These are phyloP conservation scores for Octopus sinensis DNA, from an alignment of 1,140 invertebrate genomes.

Conservation along the genomic window DNA sequence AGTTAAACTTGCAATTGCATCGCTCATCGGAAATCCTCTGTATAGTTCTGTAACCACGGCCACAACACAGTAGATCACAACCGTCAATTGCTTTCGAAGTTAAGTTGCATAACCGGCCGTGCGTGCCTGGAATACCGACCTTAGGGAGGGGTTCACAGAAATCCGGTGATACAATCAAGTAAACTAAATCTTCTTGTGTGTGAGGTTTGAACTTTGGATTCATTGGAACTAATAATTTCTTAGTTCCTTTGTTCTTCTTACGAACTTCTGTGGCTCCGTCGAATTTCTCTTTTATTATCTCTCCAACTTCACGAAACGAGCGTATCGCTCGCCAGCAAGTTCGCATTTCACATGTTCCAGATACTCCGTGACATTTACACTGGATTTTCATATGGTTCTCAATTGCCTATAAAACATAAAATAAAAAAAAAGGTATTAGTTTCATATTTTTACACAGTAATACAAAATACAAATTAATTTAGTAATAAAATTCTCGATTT, in stretches of 20 bases:
- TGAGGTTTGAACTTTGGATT: conserved; percentile 54
- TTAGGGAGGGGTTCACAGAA: conserved; percentile 82
- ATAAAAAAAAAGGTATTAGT: conserved; percentile 10
- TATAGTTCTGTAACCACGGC: conserved; percentile 57
- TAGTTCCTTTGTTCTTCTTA: conserved; percentile 34
- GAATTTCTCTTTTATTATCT: conserved; percentile 79
- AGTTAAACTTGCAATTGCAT: conserved; percentile 61
- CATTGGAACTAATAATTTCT: conserved; percentile 43
- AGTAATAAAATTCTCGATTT: no score
- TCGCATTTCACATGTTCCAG: conserved; percentile 89
- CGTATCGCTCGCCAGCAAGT: conserved; percentile 93
- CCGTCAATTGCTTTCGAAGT: conserved; percentile 58
- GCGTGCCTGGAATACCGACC: conserved; percentile 54
- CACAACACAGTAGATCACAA: conserved; percentile 63
- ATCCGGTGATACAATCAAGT: conserved; percentile 85
- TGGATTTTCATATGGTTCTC: conserved; percentile 51
- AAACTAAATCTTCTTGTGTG: conserved; percentile 74
- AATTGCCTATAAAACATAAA: conserved; percentile 43
- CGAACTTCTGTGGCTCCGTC: conserved; percentile 73
- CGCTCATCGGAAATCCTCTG: conserved; percentile 71
- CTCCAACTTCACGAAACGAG: conserved; percentile 78
- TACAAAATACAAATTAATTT: no score
- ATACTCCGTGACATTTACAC: conserved; percentile 96
- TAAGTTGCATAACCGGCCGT: conserved; percentile 57
- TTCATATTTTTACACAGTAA: no score